Base-by-base conservation (phyloP, 2,113 vertebrate species). In the Pholis gunnellus region DNA sequence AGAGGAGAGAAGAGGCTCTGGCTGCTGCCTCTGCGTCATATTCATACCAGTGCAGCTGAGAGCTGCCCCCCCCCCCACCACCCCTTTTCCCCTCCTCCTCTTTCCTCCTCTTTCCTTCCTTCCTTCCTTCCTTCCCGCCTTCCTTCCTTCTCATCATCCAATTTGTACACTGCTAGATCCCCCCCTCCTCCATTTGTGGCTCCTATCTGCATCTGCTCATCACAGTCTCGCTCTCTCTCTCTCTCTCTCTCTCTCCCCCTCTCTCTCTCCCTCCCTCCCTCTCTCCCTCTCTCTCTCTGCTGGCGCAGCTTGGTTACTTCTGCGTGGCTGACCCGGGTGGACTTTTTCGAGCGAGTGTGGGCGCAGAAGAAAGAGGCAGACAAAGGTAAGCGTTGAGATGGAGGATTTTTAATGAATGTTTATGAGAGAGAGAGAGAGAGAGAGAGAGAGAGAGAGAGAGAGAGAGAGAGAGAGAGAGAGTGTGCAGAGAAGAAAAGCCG, bases 1-100 rank as follows among this genome's bases (percentile, higher is more conserved):
- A 89, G 85, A 85, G 73, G 82, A 78, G 73, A 75, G 90, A 75
- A 82, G 93, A 93, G 94, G 92, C 93, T 95, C 91, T 95, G 92
- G 91, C 91, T 90, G 87, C 89, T 91, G 89, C 90, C 91, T 95
- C 95, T 95, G 95, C 95, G 95, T 96, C 95, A 95, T 95, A 95
- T 95, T 95, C 91, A 95, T 95, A 95, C 94, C 94, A 94, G 92
- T 94, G 92, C 94, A 94, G 94, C 91, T 88, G 88, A 91, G 87
- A 89, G 84, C 90, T 72, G 76, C 92, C 92, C 90, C 65, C 72
- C 50, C 17, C 36, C 36, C 3, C 15, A 59, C 46, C 50, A 22
- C 54, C 54, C 48, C 14, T 44, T 46, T 9, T 1, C 29, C 59
- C 52, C 46, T 54, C 73, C 79, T 67, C 70, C 68, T 82, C 81